phyloP scores from a whole-genome alignment of 2,888 invertebrate species.

The Notodonta ziczac region DNA sequence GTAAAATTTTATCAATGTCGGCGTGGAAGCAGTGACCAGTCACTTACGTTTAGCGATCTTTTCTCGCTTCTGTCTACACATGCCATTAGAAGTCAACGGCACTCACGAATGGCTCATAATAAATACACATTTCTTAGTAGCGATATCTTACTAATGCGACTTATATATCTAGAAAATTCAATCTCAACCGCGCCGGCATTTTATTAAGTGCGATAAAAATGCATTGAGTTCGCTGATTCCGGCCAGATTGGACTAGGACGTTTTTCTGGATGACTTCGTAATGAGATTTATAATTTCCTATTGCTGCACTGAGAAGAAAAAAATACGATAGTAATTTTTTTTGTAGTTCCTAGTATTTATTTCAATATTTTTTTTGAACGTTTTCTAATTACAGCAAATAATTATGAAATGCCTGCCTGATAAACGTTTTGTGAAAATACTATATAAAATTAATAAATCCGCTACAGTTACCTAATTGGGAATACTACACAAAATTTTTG shows the following conservation, averaged over 20 bases:
- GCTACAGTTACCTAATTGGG: too few species aligned
- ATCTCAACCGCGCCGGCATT: conserved; percentile 11
- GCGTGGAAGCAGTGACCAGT: background rate
- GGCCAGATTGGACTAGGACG: background rate
- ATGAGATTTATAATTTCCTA: background rate
- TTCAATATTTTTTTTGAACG: too few species aligned
- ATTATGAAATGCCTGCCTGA: too few species aligned
- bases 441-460: too few species aligned
- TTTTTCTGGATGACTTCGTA: background rate
- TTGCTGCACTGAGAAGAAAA: background rate
- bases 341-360: too few species aligned
- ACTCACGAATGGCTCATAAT: conserved; percentile 32
- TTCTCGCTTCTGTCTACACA: background rate
- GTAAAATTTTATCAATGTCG: too few species aligned
- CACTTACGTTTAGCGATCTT: background rate
- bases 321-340: too few species aligned
- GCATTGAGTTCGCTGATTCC: background rate
- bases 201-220: conserved; percentile 3
- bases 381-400: too few species aligned
- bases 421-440: too few species aligned
- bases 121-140: conserved; percentile 22
- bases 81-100: conserved; percentile 28
- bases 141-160: conserved; percentile 32
- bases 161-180: conserved; percentile 28
- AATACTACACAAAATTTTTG: too few species aligned